These are phyloP conservation scores for Apodemus agrarius DNA, from an alignment of 2,797 vertebrate genomes.

Conservation along the genomic window DNA sequence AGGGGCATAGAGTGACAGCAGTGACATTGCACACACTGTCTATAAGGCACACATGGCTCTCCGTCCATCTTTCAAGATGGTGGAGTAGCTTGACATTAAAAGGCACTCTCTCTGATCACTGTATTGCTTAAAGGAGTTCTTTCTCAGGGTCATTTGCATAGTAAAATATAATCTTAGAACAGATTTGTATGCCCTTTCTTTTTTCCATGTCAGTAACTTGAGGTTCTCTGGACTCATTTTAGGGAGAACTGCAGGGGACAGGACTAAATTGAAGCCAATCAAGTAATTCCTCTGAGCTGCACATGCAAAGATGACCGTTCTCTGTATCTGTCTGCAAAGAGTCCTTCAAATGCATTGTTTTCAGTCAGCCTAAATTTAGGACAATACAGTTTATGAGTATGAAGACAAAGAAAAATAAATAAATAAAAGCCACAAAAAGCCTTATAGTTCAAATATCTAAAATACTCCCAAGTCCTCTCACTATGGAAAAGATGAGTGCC, in stretches of 20 bases:
- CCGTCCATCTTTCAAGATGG: not conserved
- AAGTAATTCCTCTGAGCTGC: conserved; percentile 36
- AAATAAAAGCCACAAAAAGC: conserved; percentile 60
- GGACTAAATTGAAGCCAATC: conserved; percentile 9
- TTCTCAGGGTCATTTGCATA: not conserved
- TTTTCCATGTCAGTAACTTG: not conserved
- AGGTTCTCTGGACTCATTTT: conserved; percentile 18
- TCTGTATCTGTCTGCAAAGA: not conserved
- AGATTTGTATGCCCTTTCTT: not conserved
- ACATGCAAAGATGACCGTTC: conserved; percentile 39
- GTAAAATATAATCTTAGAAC: conserved; percentile 28
- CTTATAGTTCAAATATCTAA: conserved; percentile 64
- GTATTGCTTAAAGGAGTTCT: not conserved
- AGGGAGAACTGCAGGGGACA: conserved; percentile 16
- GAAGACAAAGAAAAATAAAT: conserved; percentile 70
- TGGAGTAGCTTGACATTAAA: not conserved
- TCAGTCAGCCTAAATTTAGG: conserved; percentile 35
- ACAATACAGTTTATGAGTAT: conserved; percentile 56
- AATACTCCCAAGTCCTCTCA: conserved; percentile 19
- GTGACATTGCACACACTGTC: not conserved
- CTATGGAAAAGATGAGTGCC: not conserved
- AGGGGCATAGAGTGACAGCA: not conserved
- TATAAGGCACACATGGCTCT: not conserved
- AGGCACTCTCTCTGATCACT: not conserved
- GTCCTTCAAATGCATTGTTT: conserved; percentile 47